phyloP scores from a whole-genome alignment of 2,113 vertebrate genomes.

The Phodopus roborovskii region DNA sequence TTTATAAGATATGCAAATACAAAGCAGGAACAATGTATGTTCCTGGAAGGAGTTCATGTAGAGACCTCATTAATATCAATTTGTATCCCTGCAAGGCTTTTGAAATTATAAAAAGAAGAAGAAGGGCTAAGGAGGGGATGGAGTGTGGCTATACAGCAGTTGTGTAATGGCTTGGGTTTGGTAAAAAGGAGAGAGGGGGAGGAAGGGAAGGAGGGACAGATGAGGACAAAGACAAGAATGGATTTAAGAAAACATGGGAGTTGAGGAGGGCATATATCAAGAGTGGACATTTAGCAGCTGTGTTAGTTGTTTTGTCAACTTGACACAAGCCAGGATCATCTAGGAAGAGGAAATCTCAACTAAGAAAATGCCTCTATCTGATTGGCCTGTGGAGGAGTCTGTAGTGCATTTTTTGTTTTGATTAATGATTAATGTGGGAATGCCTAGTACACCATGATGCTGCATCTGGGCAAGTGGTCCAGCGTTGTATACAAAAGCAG shows the following conservation, averaged over 20 bases:
- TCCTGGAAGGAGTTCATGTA: not conserved
- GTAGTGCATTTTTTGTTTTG: not conserved
- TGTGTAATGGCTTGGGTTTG: not conserved
- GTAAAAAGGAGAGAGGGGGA: accelerated
- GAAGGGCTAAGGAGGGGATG: not conserved
- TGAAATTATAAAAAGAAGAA: not conserved
- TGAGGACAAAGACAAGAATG: not conserved
- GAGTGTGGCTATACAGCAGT: not conserved
- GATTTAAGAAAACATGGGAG: not conserved
- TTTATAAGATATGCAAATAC: not conserved
- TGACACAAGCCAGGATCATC: not conserved
- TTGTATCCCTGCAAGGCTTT: not conserved
- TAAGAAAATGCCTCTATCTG: not conserved
- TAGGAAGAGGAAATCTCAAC: not conserved
- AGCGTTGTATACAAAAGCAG: not conserved
- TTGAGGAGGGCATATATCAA: not conserved
- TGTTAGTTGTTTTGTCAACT: not conserved
- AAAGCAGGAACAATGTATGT: conserved; percentile 20
- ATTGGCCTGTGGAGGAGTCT: not conserved
- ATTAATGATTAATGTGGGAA: not conserved
- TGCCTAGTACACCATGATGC: not conserved
- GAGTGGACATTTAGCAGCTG: not conserved
- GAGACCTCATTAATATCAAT: not conserved
- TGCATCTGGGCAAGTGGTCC: not conserved
- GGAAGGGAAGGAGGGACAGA: not conserved